phyloP scores from a whole-genome alignment of 2,797 vertebrate species.

The Amniataba percoides region DNA sequence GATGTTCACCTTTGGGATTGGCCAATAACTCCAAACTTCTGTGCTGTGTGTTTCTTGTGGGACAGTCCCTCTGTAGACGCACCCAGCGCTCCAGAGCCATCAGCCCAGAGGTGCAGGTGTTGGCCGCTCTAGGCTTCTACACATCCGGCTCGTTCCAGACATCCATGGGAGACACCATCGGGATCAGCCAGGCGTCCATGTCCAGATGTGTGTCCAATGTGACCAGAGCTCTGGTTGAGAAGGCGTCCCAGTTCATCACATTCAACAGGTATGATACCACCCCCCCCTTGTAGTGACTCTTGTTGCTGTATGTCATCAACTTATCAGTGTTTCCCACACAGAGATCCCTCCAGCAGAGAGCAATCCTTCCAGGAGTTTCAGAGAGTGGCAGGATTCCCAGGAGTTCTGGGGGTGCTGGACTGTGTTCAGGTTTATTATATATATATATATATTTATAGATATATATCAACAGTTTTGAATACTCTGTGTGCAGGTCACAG shows the following conservation, averaged over 20 bases:
- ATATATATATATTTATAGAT: no score
- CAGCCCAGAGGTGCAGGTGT: constrained; percentile 95
- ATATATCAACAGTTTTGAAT: background rate
- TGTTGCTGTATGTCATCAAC: no score
- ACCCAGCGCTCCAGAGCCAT: constrained; percentile 96
- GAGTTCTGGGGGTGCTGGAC: constrained; percentile 93
- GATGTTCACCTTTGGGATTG: no score
- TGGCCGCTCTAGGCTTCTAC: constrained; percentile 96
- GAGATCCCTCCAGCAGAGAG: constrained; percentile 86
- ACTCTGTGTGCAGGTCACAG: background rate
- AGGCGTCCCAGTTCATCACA: constrained; percentile 90
- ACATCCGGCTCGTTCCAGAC: constrained; percentile 97
- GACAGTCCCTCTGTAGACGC: constrained; percentile 87
- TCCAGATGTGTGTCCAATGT: constrained; percentile 97
- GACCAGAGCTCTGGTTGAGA: constrained; percentile 93
- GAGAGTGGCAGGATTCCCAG: constrained; percentile 92
- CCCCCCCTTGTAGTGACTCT: background rate
- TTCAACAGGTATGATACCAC: constrained; percentile 63
- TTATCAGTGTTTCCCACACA: constrained; percentile 26
- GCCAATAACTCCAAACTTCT: no score
- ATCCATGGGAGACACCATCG: constrained; percentile 96
- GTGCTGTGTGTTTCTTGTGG: background rate
- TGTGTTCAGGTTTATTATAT: constrained; percentile 84
- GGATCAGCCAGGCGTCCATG: constrained; percentile 98
- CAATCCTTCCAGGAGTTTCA: constrained; percentile 92